Base-by-base conservation (phyloP, 1,140 invertebrate genomes). In the Zaprionus africanus region DNA sequence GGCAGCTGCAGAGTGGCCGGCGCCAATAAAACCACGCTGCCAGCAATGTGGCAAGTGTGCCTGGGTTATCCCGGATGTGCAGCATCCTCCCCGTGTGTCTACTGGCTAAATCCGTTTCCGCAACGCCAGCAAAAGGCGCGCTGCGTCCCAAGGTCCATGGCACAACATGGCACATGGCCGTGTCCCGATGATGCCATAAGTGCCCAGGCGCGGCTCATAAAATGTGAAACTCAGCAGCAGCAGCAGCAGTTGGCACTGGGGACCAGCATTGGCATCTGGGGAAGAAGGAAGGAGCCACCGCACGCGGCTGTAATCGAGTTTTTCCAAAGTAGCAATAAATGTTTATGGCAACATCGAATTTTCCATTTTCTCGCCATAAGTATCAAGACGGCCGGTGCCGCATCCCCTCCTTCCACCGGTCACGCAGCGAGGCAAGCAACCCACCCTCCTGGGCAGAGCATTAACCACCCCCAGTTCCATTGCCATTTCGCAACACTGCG, bases 311-410 rank as follows among this genome's bases (percentile, higher is more conserved):
- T 87, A 91, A 91, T 91, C 81, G 87, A 91, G 81, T 91, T 91
- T 87, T 79, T 69, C 81, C 88, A 82, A 87, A 87, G 83, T 84
- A 83, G 78, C 81, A 87, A 87, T 91, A 91, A 91, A 91, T 91
- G 87, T 91, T 91, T 91, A 91, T 91, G 73, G 78, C 87, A 57
- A 76, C 81, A 91, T 91, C 88, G 83, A 91, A 91, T 91, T 91
- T 91, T 87, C 83, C 87, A 91, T 91, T 91, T 91, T 91, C 87
- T 91, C 70, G 74, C 43, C 60, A 88, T 91, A 91, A 91, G 87
- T 91, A 91, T 81, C 83, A 84, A 76, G 81, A 81, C 84, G 81
- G 79, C 85, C 83, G 87, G 81, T 91, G 86, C 77, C 77, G 67
- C 56, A 51, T 24, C 46, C 17, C 19, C 46, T 19, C 46, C 38